phyloP scores from a whole-genome alignment of 2,888 invertebrate species.

The Ophion costatus region DNA sequence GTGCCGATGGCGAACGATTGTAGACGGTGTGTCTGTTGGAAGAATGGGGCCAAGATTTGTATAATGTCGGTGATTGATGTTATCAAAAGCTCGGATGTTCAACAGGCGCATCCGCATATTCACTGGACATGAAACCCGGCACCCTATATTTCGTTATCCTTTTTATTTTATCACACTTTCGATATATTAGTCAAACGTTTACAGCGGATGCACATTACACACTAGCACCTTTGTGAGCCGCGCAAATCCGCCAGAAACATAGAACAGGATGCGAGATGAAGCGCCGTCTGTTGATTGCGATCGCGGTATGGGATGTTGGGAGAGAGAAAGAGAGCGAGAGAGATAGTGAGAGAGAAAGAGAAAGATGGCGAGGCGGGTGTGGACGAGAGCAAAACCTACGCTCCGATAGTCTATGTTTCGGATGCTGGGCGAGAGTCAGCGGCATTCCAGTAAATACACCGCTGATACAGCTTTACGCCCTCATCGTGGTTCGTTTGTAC shows the following conservation, averaged over 20 bases:
- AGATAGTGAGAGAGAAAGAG: background rate
- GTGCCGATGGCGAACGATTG: no score
- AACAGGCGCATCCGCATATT: background rate
- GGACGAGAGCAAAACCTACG: background rate
- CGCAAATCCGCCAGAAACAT: constrained; percentile 31
- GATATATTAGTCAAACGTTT: constrained; percentile 7
- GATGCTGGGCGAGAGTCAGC: constrained; percentile 18
- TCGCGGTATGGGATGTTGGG: constrained; percentile 28
- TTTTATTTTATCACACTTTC: constrained; percentile 48
- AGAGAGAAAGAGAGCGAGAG: background rate
- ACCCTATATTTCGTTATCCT: background rate
- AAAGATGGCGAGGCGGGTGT: background rate
- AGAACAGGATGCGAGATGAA: constrained; percentile 10
- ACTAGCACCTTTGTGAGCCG: constrained; percentile 24
- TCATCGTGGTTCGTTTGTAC: constrained; percentile 44
- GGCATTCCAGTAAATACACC: constrained; percentile 36
- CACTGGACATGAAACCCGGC: background rate
- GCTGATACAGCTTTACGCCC: constrained; percentile 43
- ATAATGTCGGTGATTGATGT: no score
- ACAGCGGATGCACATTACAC: constrained; percentile 33
- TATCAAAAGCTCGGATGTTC: background rate
- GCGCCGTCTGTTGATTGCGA: constrained; percentile 3
- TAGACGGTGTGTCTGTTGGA: background rate
- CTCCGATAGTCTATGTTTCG: background rate
- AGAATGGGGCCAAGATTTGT: background rate